Evolutionary conservation across 1,140 invertebrate genomes (phyloP).

Genomic region (Patella vulgata): DNA sequence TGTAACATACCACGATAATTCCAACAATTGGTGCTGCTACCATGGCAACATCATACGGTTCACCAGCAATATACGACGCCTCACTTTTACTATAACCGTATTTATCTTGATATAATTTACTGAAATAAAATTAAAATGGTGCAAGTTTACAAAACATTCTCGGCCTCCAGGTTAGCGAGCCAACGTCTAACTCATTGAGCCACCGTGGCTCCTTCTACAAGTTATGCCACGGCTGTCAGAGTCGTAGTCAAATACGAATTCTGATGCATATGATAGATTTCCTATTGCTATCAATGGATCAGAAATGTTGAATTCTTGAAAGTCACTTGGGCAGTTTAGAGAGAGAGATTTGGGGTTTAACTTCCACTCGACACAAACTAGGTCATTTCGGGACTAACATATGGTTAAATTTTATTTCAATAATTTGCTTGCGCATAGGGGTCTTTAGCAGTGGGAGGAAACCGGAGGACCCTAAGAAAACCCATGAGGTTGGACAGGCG

Average conservation of each 20-base stretch:
- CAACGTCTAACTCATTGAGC: background rate
- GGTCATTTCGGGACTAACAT: too few relatives aligned
- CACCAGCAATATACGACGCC: slow-evolving; percentile 65
- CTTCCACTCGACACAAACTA: too few relatives aligned
- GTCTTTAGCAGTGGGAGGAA: too few relatives aligned
- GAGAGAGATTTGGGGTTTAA: too few relatives aligned
- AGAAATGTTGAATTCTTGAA: too few relatives aligned
- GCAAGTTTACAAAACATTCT: background rate
- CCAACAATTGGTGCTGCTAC: slow-evolving; percentile 67
- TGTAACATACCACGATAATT: slow-evolving; percentile 64
- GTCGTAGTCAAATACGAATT: background rate
- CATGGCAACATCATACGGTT: slow-evolving; percentile 68
- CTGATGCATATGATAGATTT: background rate
- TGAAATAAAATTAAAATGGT: slow-evolving; percentile 36
- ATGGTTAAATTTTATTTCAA: too few relatives aligned
- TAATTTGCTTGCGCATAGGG: too few relatives aligned
- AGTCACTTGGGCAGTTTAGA: too few relatives aligned
- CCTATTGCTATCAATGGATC: background rate
- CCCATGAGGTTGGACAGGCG: too few relatives aligned
- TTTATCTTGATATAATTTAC: slow-evolving; percentile 66
- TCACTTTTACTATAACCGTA: slow-evolving; percentile 49
- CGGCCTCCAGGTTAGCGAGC: background rate
- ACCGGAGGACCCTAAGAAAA: too few relatives aligned
- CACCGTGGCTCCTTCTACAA: background rate
- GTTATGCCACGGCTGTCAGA: background rate